phyloP scores from a whole-genome alignment of 2,888 invertebrate genomes.

The Pasiphila rectangulata region DNA sequence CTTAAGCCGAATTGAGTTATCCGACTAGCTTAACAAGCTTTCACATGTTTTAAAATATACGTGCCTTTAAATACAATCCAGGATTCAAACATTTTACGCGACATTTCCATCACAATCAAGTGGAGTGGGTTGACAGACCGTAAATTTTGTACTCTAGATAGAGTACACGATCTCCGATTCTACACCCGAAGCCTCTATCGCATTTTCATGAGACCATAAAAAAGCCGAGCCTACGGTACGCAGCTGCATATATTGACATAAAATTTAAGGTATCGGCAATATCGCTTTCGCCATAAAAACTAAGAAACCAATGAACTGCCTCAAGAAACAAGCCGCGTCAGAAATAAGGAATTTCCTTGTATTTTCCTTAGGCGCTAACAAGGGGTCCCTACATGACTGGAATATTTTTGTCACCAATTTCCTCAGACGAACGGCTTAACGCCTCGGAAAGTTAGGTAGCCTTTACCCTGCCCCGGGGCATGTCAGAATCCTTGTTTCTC shows the following conservation, averaged over 20 bases:
- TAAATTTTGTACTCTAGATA: constrained; percentile 30
- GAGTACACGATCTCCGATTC: constrained; percentile 30
- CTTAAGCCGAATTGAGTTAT: constrained; percentile 46
- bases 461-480: constrained; percentile 58
- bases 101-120: constrained; percentile 11
- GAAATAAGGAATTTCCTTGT: constrained; percentile 59
- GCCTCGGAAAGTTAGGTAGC: constrained; percentile 65
- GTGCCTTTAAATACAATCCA: constrained; percentile 2
- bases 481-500: constrained; percentile 60
- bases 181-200: constrained; percentile 34
- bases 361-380: constrained; percentile 70
- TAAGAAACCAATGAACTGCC: constrained; percentile 53
- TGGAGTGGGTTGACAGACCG: constrained; percentile 21
- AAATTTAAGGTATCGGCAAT: constrained; percentile 60
- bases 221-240: constrained; percentile 40
- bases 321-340: constrained; percentile 62
- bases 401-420: constrained; percentile 77
- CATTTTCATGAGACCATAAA: constrained; percentile 45
- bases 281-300: constrained; percentile 56
- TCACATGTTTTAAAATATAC: constrained; percentile 24
- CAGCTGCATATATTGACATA: constrained; percentile 61
- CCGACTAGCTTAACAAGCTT: constrained; percentile 36
- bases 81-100: constrained; percentile 1
- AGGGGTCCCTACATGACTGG: constrained; percentile 73
- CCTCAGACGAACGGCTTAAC: constrained; percentile 69